Conservation (phyloP, 2,113 vertebrate genomes). For the Chamaetylas fuelleborni region DNA sequence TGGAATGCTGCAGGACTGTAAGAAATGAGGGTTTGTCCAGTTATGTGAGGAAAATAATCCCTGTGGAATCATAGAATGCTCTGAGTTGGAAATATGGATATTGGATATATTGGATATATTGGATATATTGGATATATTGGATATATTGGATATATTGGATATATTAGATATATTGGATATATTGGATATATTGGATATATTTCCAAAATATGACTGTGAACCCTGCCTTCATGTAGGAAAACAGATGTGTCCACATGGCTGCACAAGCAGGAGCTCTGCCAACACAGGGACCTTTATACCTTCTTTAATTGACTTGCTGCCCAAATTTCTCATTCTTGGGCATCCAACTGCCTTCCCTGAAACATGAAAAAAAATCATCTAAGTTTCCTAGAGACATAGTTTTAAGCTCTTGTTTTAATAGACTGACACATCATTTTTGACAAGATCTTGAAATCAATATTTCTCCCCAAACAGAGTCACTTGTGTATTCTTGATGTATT, state of each 20-base stretch:
- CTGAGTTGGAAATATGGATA: not conserved
- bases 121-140: too few species aligned
- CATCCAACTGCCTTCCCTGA: not conserved
- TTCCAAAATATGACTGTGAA: not conserved
- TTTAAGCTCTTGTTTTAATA: not conserved
- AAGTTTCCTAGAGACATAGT: not conserved
- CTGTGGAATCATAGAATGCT: not conserved
- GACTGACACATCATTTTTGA: not conserved
- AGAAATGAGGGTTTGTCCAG: not conserved
- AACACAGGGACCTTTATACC: not conserved
- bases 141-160: not conserved
- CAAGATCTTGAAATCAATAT: conserved; percentile 5
- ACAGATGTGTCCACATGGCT: too few species aligned
- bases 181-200: too few species aligned
- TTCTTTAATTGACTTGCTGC: not conserved
- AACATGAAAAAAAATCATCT: not conserved
- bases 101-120: too few species aligned
- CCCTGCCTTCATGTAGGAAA: not conserved
- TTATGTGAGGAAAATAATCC: not conserved
- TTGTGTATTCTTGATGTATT: not conserved
- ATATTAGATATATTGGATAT: too few species aligned
- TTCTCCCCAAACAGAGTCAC: not conserved
- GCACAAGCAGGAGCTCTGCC: not conserved
- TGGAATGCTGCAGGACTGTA: not conserved
- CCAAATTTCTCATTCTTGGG: not conserved